Conservation (phyloP, 1,140 invertebrate species). For the Drosophila equinoxialis region DNA sequence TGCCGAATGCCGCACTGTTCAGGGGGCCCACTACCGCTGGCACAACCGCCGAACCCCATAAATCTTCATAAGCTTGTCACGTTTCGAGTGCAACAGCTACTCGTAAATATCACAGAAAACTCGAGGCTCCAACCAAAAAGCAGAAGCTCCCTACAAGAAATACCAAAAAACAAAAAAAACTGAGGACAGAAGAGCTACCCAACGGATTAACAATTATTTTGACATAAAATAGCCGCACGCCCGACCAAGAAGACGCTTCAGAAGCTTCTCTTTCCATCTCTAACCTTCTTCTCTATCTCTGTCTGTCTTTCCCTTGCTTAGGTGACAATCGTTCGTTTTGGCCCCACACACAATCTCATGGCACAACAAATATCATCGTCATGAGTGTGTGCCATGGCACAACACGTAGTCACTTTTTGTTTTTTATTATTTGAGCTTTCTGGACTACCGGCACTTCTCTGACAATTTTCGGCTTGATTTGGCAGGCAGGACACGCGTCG, state of each 20-base stretch:
- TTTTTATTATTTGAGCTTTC: conserved; percentile 46
- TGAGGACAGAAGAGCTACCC: conserved; percentile 31
- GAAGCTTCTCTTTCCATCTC: conserved; percentile 25
- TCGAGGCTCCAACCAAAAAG: conserved; percentile 32
- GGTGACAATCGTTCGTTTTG: conserved; percentile 47
- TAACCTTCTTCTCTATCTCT: not conserved
- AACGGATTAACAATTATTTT: conserved; percentile 77
- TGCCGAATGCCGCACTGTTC: conserved; percentile 53
- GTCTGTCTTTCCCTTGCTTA: conserved; percentile 19
- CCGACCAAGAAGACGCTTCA: conserved; percentile 36
- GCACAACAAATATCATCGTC: conserved; percentile 53
- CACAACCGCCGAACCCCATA: conserved; percentile 66
- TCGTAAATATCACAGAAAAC: conserved; percentile 69
- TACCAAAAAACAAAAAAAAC: conserved; percentile 24
- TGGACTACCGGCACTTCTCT: conserved; percentile 65
- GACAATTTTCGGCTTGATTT: conserved; percentile 55
- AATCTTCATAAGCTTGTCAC: conserved; percentile 82
- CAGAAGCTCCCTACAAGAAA: conserved; percentile 39
- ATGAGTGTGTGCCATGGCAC: conserved; percentile 47
- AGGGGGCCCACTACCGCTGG: conserved; percentile 41
- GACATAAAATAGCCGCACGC: conserved; percentile 74
- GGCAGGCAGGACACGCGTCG: conserved; percentile 68
- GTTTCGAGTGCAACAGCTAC: conserved; percentile 81
- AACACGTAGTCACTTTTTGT: conserved; percentile 58
- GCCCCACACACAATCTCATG: conserved; percentile 37